These are phyloP conservation scores for Petrophora chlorosata DNA, from an alignment of 2,888 invertebrate species.

Conservation along the genomic window DNA sequence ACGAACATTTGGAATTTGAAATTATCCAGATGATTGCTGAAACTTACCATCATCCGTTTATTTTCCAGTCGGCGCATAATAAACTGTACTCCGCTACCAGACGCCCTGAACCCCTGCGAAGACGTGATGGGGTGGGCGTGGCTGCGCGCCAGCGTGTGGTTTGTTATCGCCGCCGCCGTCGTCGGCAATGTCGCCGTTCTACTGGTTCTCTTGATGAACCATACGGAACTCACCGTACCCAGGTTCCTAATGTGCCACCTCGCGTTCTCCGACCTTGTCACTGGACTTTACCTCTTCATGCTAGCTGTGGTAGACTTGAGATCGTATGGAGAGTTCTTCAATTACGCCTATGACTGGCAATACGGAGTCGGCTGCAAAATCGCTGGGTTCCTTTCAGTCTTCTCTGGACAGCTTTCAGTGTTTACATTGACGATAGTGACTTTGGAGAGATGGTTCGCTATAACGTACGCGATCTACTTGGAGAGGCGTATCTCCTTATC, in stretches of 20 bases:
- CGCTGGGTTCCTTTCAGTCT: slow-evolving; percentile 94
- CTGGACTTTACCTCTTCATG: slow-evolving; percentile 92
- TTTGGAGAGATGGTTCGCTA: slow-evolving; percentile 92
- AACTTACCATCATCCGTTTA: neutral
- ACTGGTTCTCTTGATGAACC: slow-evolving; percentile 87
- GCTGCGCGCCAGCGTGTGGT: slow-evolving; percentile 93
- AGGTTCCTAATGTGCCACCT: slow-evolving; percentile 86
- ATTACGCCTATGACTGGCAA: slow-evolving; percentile 96
- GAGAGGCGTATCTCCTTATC: slow-evolving; percentile 90
- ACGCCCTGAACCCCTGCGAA: slow-evolving; percentile 94
- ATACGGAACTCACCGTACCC: slow-evolving; percentile 71
- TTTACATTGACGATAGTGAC: slow-evolving; percentile 94
- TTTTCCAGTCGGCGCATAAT: slow-evolving; percentile 69
- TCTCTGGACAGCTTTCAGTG: slow-evolving; percentile 93
- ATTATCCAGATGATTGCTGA: neutral
- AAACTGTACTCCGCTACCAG: slow-evolving; percentile 88
- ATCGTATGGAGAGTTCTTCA: slow-evolving; percentile 94
- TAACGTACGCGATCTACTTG: slow-evolving; percentile 91
- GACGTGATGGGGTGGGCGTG: slow-evolving; percentile 94
- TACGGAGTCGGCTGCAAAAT: slow-evolving; percentile 91
- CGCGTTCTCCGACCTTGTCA: slow-evolving; percentile 94
- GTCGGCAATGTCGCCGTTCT: slow-evolving; percentile 93
- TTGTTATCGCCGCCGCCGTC: slow-evolving; percentile 91
- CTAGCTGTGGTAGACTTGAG: slow-evolving; percentile 93
- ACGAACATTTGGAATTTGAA: too few relatives aligned